Evolutionary conservation across 1,140 invertebrate genomes (phyloP), one percentile per base, ranked within the genome.

Genomic region (Rhizoglyphus robini): DNA sequence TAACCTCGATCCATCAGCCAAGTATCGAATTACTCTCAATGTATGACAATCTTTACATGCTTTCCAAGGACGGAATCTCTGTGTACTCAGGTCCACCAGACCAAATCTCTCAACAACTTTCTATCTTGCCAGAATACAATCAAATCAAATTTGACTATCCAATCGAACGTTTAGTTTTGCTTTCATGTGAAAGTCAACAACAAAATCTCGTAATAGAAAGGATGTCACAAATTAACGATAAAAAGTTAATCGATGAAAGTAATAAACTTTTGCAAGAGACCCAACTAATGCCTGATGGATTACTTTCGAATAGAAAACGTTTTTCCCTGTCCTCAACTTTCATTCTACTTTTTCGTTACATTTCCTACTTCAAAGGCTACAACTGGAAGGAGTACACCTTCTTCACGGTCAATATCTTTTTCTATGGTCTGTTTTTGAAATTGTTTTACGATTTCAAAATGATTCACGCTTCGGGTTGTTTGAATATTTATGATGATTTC

Each of bases 31-130:
- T 66, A 29, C 23, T 66, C 15, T 25, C 27, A 20, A 58, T 62
- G 51, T 66, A 64, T 38, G 34, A 66, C 29, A 13, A 58, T 23
- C 20, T 67, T 5, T 66, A 66, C 29, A 30, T 58, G 1, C 15
- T 66, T 23, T 54, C 65, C 11, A 1, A 31, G 1, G 65, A 58
- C 20, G 65, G 65, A n/a, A 30, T 58, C 13, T 61, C 13, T 2
- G 36, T 61, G 11, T 66, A 63, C 32, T 62, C 49, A n/a, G 65
- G 65, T 29, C 5, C 15, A 60, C 34, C 23, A 18, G 13, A 34
- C 3, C 4, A 46, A 29, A n/a, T 13, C 46, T 13, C 62, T 2
- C 29, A 20, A 3, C 15, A 60, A 38, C 20, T 18, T 34, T 23
- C 34, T 36, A n/a, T n/a, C n/a, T 13, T n/a, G n/a, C n/a, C n/a